Conservation (phyloP, 2,888 invertebrate species). For the Protodeltote pygarga region DNA sequence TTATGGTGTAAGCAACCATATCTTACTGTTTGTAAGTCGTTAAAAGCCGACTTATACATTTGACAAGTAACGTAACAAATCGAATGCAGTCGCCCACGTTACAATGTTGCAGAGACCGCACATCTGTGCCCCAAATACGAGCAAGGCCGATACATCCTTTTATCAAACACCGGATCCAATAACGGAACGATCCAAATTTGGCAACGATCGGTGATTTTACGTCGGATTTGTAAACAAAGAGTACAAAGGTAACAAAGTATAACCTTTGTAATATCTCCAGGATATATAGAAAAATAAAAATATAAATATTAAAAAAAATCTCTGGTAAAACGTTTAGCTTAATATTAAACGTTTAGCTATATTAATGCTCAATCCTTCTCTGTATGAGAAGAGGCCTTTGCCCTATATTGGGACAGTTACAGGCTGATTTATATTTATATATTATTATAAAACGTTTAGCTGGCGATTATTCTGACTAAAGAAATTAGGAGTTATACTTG, state of each 20-base stretch:
- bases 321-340: too few relatives aligned
- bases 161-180: conserved; percentile 64
- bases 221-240: conserved; percentile 51
- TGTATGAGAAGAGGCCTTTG: too few relatives aligned
- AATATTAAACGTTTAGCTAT: too few relatives aligned
- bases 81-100: conserved; percentile 57
- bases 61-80: conserved; percentile 43
- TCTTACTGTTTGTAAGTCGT: conserved; percentile 33
- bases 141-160: conserved; percentile 73
- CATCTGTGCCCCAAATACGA: conserved; percentile 76
- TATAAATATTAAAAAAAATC: too few relatives aligned
- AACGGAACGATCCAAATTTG: conserved; percentile 62
- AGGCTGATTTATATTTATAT: too few relatives aligned
- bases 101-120: conserved; percentile 56
- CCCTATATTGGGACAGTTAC: too few relatives aligned
- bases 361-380: too few relatives aligned
- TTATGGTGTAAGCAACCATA: conserved; percentile 4
- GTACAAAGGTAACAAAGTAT: conserved; percentile 35
- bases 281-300: too few relatives aligned
- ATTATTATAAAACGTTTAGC: not conserved
- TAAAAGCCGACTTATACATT: conserved; percentile 30
- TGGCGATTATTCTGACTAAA: not conserved
- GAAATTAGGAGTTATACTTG: not conserved
- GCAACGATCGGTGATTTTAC: conserved; percentile 60
- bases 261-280: too few relatives aligned